Evolutionary conservation across 2,113 vertebrate genomes (phyloP).

Genomic region (Bos indicus): DNA sequence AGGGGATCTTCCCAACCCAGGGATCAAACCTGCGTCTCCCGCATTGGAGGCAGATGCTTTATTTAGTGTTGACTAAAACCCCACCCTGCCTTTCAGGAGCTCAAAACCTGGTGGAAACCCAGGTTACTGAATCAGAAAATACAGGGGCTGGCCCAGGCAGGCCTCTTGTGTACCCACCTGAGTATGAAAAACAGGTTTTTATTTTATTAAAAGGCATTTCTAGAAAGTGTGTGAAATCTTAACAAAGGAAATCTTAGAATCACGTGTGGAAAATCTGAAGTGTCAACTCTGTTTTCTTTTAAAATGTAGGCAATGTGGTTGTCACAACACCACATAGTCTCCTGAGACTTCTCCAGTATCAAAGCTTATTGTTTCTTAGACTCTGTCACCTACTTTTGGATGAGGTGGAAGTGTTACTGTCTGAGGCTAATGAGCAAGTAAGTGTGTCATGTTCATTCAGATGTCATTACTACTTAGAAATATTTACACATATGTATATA

Average conservation of each 20-base stretch:
- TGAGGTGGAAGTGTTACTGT: constrained; percentile 83
- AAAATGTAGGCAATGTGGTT: constrained; percentile 84
- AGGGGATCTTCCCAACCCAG: no score
- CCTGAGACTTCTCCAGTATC: constrained; percentile 82
- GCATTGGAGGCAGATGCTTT: no score
- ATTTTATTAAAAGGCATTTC: neutral
- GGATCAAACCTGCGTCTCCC: no score
- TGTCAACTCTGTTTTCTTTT: constrained; percentile 1
- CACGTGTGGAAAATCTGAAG: neutral
- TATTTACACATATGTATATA: neutral
- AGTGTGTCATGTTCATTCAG: neutral
- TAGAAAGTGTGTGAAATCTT: neutral
- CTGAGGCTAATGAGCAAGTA: constrained; percentile 85
- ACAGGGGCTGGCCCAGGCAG: neutral
- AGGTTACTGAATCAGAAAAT: neutral
- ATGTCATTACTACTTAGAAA: neutral
- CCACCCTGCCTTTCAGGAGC: neutral
- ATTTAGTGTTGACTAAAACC: neutral
- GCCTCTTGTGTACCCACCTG: no score
- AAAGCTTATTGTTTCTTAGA: constrained; percentile 83
- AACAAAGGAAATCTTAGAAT: neutral
- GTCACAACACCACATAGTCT: constrained; percentile 89
- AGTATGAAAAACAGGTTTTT: neutral
- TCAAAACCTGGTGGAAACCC: neutral
- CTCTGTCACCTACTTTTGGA: constrained; percentile 91